These are phyloP conservation scores for Xestobium rufovillosum DNA, from an alignment of 2,888 invertebrate species.

Conservation along the genomic window DNA sequence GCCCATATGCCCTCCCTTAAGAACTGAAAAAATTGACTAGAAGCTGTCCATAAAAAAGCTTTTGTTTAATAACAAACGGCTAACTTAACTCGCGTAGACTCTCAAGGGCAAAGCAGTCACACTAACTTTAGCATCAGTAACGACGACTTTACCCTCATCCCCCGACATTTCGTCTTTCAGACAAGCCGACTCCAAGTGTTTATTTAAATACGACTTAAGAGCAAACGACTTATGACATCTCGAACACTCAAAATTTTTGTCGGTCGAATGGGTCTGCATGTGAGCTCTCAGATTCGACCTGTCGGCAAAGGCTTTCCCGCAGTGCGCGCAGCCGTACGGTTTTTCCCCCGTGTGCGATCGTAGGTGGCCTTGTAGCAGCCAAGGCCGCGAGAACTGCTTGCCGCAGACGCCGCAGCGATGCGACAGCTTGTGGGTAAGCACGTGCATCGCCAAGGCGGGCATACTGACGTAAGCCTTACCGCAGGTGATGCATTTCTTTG, in stretches of 20 bases:
- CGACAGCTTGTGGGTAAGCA: conserved; percentile 83
- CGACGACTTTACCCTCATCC: conserved; percentile 8
- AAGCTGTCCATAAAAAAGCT: too few species aligned
- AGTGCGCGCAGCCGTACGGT: conserved; percentile 89
- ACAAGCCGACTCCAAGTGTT: conserved; percentile 90
- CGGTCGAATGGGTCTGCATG: conserved; percentile 88
- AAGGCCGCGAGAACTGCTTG: conserved; percentile 92
- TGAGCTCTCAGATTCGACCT: conserved; percentile 88
- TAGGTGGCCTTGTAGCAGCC: conserved; percentile 82
- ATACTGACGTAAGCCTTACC: conserved; percentile 95
- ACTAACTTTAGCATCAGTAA: conserved; percentile 6
- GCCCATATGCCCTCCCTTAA: too few species aligned
- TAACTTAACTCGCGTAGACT: conserved; percentile 34
- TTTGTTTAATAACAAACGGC: too few species aligned
- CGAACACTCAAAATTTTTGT: conserved; percentile 82
- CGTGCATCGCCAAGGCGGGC: conserved; percentile 93
- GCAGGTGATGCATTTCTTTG: conserved; percentile 91
- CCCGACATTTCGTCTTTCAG: conserved; percentile 47
- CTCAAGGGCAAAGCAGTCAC: conserved; percentile 24
- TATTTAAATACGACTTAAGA: conserved; percentile 89
- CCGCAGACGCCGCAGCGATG: conserved; percentile 91
- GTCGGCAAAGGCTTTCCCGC: conserved; percentile 92
- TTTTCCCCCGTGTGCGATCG: conserved; percentile 90
- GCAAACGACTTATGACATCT: conserved; percentile 88
- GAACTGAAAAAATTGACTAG: too few species aligned